Evolutionary conservation across 2,113 vertebrate species (phyloP).

Genomic region (Tichodroma muraria): DNA sequence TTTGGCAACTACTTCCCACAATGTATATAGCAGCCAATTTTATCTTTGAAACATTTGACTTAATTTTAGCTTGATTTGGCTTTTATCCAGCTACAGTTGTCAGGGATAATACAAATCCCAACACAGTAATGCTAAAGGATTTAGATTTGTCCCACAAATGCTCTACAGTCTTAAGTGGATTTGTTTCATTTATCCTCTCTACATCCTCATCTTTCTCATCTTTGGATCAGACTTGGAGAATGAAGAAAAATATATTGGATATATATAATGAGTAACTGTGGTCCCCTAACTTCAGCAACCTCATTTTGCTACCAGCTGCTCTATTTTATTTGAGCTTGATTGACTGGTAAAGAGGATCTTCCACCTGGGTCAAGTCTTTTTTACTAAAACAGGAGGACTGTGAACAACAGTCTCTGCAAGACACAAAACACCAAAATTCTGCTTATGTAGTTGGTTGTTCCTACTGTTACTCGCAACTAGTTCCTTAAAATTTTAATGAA

Average conservation of each 20-base stretch:
- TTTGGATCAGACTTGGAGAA: not conserved
- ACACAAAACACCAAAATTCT: not conserved
- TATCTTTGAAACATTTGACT: not conserved
- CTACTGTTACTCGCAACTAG: not conserved
- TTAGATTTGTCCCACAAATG: not conserved
- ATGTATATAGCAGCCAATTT: not conserved
- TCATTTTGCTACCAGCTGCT: not conserved
- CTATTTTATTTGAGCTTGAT: not conserved
- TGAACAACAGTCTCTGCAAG: not conserved
- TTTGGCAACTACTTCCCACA: not conserved
- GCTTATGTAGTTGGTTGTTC: not conserved
- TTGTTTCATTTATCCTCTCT: conserved; percentile 14
- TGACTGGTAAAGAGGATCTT: not conserved
- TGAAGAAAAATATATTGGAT: not conserved
- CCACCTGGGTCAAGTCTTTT: not conserved
- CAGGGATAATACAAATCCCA: not conserved
- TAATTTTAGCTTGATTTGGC: conserved; percentile 37
- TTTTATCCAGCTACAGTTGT: conserved; percentile 3
- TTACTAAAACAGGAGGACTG: not conserved
- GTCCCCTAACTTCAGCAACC: not conserved
- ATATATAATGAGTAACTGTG: not conserved
- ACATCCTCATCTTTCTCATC: not conserved
- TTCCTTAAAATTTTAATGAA: not conserved
- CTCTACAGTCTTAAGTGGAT: not conserved
- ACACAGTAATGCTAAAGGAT: not conserved